phyloP scores from a whole-genome alignment of 2,888 invertebrate species.

The Coleophora deauratella region DNA sequence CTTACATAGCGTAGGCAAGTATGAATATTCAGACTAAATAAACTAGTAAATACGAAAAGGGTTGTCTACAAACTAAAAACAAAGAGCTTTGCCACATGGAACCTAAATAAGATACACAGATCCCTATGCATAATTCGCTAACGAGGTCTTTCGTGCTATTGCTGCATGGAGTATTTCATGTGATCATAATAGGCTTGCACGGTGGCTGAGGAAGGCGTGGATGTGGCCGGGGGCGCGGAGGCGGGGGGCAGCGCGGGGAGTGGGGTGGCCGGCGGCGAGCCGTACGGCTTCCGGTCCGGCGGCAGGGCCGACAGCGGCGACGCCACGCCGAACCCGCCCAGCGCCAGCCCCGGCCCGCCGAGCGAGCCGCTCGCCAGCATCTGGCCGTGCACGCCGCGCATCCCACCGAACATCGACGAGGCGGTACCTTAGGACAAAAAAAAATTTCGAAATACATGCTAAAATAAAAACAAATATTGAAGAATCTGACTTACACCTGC shows the following conservation, averaged over 20 bases:
- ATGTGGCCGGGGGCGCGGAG: constrained; percentile 41
- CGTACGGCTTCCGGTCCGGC: constrained; percentile 75
- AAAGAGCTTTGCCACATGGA: too few species aligned
- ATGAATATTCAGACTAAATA: too few species aligned
- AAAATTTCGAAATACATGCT: too few species aligned
- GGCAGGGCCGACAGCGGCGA: constrained; percentile 57
- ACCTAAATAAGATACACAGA: too few species aligned
- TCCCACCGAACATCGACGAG: constrained; percentile 54
- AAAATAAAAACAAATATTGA: constrained; percentile 6
- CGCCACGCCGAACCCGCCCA: constrained; percentile 51
- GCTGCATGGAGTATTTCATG: constrained; percentile 2
- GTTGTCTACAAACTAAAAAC: too few species aligned
- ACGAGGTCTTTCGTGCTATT: too few species aligned
- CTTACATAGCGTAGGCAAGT: too few species aligned
- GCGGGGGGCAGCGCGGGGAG: constrained; percentile 67
- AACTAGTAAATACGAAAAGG: too few species aligned
- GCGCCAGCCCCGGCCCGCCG: constrained; percentile 39
- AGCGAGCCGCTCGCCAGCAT: constrained; percentile 46
- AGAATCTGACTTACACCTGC: neutral
- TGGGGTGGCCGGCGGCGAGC: constrained; percentile 70
- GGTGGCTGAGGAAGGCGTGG: constrained; percentile 49
- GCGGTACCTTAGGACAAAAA: constrained; percentile 34
- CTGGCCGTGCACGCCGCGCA: constrained; percentile 59
- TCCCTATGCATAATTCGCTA: too few species aligned
- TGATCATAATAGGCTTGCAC: constrained; percentile 48